phyloP scores from a whole-genome alignment of 1,140 invertebrate species.

The Sarcophaga peregrina region DNA sequence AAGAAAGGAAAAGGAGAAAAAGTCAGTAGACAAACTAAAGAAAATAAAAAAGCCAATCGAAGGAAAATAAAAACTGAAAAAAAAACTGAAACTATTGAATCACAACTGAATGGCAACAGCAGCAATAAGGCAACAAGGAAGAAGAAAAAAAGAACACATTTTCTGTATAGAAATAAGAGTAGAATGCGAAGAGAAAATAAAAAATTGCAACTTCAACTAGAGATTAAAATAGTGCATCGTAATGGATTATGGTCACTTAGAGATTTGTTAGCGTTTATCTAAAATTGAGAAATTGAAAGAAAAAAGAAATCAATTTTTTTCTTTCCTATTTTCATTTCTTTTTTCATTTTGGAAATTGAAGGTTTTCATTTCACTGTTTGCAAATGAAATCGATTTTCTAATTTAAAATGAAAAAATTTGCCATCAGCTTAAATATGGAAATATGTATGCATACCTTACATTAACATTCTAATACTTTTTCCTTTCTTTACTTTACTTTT shows the following conservation, averaged over 20 bases:
- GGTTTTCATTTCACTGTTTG: neutral
- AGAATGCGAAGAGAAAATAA: neutral
- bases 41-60: neutral
- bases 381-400: neutral
- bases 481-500: too few relatives aligned
- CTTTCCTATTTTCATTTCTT: neutral
- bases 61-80: too few relatives aligned
- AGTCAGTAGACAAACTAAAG: neutral
- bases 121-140: too few relatives aligned
- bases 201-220: neutral
- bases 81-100: too few relatives aligned
- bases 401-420: neutral
- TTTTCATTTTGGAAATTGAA: neutral
- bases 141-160: too few relatives aligned
- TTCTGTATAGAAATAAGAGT: too few relatives aligned
- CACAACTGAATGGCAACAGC: too few relatives aligned
- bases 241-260: constrained; percentile 24
- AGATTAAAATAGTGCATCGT: constrained; percentile 4
- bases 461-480: too few relatives aligned
- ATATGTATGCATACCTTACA: too few relatives aligned
- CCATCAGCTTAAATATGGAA: too few relatives aligned
- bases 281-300: constrained; percentile 25
- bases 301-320: neutral
- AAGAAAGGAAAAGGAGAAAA: neutral
- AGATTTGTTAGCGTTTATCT: constrained; percentile 18